A percentile compares a stretch with the other conserved stretches of the same genome.
Conservation (phyloP, 2,888 invertebrate genomes). For the Abrostola tripartita region DNA sequence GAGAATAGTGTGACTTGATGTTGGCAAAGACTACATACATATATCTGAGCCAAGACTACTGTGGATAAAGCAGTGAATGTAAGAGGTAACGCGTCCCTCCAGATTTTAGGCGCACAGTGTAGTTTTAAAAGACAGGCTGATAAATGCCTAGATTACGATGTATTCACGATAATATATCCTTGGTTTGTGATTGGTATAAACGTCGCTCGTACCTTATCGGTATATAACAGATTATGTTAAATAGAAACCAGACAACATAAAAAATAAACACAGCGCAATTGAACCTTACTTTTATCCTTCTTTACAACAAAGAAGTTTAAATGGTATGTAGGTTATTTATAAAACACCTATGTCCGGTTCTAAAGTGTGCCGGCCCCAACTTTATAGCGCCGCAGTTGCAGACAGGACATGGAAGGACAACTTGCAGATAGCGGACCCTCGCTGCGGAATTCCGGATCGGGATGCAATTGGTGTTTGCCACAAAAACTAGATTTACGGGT, state of each 20-base stretch:
- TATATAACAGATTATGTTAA: too few species aligned
- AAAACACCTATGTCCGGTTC: slow-evolving; percentile 43
- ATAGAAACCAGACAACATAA: neutral
- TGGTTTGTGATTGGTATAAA: too few species aligned
- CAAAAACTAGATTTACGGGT: slow-evolving; percentile 37
- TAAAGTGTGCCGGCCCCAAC: slow-evolving; percentile 58
- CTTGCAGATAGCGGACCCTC: slow-evolving; percentile 70
- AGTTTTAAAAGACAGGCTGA: too few species aligned
- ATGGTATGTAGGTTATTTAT: slow-evolving; percentile 38
- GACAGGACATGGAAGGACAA: slow-evolving; percentile 69
- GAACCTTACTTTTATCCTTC: slow-evolving; percentile 13
- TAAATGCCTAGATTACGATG: too few species aligned
- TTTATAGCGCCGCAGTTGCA: slow-evolving; percentile 54
- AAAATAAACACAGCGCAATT: slow-evolving; percentile 5
- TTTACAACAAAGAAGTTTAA: slow-evolving; percentile 18
- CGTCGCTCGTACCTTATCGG: too few species aligned
- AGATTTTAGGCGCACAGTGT: too few species aligned
- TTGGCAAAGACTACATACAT: too few species aligned
- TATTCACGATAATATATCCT: too few species aligned
- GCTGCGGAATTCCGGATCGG: slow-evolving; percentile 75
- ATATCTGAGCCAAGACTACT: too few species aligned
- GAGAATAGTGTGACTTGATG: too few species aligned
- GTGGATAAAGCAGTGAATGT: too few species aligned
- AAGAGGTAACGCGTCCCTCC: too few species aligned
- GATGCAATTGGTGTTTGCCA: slow-evolving; percentile 60